Evolutionary conservation across 2,797 vertebrate genomes (phyloP).

Genomic region (Silurus aristotelis): DNA sequence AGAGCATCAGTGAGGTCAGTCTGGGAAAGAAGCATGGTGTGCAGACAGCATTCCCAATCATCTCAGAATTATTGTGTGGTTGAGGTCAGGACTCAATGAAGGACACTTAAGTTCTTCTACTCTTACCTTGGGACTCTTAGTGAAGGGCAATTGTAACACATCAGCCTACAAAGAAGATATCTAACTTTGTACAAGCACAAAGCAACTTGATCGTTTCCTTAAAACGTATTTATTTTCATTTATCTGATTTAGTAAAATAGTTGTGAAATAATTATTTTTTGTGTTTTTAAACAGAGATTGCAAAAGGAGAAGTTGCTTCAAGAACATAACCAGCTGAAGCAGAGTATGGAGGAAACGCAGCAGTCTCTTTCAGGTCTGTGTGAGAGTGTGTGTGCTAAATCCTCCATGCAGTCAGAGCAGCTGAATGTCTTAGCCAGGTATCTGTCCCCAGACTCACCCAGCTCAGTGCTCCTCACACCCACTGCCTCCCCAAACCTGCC

Average conservation of each 20-base stretch:
- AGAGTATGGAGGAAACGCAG: conserved; percentile 84
- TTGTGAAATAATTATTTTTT: neutral
- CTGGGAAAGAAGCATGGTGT: neutral
- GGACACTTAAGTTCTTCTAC: neutral
- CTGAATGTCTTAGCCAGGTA: conserved; percentile 85
- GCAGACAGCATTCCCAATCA: neutral
- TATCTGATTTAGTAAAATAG: neutral
- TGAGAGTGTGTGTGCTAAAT: conserved; percentile 83
- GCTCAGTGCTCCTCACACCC: conserved; percentile 73
- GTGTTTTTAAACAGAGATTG: conserved; percentile 73
- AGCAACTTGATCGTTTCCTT: neutral
- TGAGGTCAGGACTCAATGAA: neutral
- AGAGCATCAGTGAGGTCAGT: neutral
- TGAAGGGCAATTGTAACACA: neutral
- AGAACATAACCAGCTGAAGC: conserved; percentile 85
- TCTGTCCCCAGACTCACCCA: conserved; percentile 78
- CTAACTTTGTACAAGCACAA: neutral
- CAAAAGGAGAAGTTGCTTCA: conserved; percentile 87
- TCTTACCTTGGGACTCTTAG: neutral
- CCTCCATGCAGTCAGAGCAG: conserved; percentile 81
- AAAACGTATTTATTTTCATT: neutral
- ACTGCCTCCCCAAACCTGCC: conserved; percentile 63
- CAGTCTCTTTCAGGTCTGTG: conserved; percentile 87
- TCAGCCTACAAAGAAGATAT: neutral
- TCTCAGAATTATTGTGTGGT: neutral